Evolutionary conservation across 2,888 invertebrate species (phyloP), one percentile per base, ranked within the genome.

Genomic region (Dolichopus griseipennis): DNA sequence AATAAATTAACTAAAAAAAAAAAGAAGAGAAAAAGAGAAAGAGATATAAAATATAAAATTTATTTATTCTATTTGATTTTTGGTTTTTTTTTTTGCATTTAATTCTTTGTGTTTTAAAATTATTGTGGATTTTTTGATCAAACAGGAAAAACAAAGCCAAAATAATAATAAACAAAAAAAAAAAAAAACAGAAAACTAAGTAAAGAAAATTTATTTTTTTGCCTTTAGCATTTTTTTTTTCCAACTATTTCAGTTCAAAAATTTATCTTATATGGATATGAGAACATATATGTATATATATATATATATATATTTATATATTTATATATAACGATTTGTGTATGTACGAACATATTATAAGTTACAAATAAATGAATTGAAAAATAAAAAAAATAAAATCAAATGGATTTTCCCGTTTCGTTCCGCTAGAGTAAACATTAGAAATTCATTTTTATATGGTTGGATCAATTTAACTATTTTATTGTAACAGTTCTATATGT

Each of bases 401-500:
- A 27, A 27, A 27, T 4, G 5, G 27, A 27, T 27, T 27, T 27
- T 27, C 27, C 18, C n/a, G 52, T 52, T 27, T 52, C 52, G 15
- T 52, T 52, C 9, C 52, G 52, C 12, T 52, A 52, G 52, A 52
- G 52, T 52, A 52, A 52, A 52, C 52, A 52, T 52, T 52, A 52
- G 52, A 52, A 52, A 52, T 52, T 52, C 52, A 52, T 52, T 52
- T 52, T 18, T 52, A 52, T 52, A 52, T 52, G 52, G 52, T 52
- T 52, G 52, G n/a, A 52, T 52, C 52, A 52, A 52, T 52, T 52
- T 15, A 52, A 52, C 18, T 52, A 18, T 52, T 52, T 52, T 18
- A 52, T 52, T 52, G 52, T 52, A 18, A 52, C 52, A 52, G 52
- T 52, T 52, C 9, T 52, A 18, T 41, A 18, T n/a, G n/a, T n/a